phyloP scores from a whole-genome alignment of 2,113 vertebrate species.

The Halichoeres trimaculatus region DNA sequence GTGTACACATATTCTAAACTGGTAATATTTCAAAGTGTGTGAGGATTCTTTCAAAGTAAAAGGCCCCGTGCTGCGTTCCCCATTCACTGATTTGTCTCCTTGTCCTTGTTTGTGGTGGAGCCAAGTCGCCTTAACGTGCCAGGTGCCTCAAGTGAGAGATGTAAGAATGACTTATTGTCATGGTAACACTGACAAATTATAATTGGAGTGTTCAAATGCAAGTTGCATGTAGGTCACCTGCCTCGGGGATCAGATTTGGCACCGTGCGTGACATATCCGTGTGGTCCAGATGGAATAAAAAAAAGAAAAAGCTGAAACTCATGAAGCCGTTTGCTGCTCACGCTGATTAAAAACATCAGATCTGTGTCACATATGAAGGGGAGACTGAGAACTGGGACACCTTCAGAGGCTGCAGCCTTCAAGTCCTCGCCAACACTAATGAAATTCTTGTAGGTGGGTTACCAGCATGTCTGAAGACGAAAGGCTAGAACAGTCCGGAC shows the following conservation, averaged over 20 bases:
- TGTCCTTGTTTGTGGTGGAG: not conserved
- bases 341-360: constrained; percentile 45
- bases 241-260: constrained; percentile 35
- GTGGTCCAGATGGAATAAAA: constrained; percentile 44
- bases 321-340: constrained; percentile 23
- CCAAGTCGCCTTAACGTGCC: constrained; percentile 13
- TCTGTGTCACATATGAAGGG: constrained; percentile 50
- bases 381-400: constrained; percentile 37
- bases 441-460: constrained; percentile 28
- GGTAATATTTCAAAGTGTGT: not conserved
- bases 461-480: not conserved
- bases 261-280: constrained; percentile 32
- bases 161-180: constrained; percentile 37
- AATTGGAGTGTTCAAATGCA: constrained; percentile 27
- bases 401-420: not conserved
- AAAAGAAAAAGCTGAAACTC: not conserved
- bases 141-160: constrained; percentile 32
- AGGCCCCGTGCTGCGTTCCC: not conserved
- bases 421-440: constrained; percentile 18
- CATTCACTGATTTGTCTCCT: constrained; percentile 6
- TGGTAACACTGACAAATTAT: constrained; percentile 38
- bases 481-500: constrained; percentile 17
- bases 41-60: not conserved
- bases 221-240: constrained; percentile 53
- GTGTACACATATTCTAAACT: not conserved